A percentile compares a stretch with the other conserved stretches of the same genome.
Conservation (phyloP, 2,797 vertebrate species). For the Gymnocypris eckloni region DNA sequence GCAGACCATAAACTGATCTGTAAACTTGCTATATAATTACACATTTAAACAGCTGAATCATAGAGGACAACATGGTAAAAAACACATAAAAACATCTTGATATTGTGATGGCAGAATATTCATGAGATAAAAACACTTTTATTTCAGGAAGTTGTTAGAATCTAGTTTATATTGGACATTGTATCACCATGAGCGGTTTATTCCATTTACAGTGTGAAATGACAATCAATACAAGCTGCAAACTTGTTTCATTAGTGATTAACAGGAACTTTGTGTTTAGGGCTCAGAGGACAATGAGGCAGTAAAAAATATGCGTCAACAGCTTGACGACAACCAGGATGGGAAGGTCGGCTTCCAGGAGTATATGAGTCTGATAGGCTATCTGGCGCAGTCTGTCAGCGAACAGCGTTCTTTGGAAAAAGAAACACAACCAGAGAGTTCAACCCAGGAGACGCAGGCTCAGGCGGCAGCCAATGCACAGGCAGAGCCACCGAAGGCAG, state of each 20-base stretch:
- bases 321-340: conserved; percentile 74
- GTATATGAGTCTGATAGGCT: conserved; percentile 81
- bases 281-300: conserved; percentile 75
- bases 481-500: conserved; percentile 39
- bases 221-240: background rate
- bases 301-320: conserved; percentile 73
- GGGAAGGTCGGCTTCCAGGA: conserved; percentile 80
- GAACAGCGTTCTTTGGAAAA: conserved; percentile 61
- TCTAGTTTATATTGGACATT: background rate
- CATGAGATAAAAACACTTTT: background rate
- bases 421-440: conserved; percentile 54
- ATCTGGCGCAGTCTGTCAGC: conserved; percentile 73
- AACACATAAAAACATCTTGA: background rate
- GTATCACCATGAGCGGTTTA: background rate
- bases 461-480: conserved; percentile 30
- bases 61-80: background rate
- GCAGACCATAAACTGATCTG: background rate
- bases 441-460: conserved; percentile 58
- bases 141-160: background rate
- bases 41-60: background rate
- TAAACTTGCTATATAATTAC: background rate
- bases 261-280: conserved; percentile 61
- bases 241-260: background rate
- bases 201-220: background rate
- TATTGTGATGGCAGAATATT: background rate